Evolutionary conservation across 2,888 invertebrate species (phyloP).

Genomic region (Stenolophus ochropezus): DNA sequence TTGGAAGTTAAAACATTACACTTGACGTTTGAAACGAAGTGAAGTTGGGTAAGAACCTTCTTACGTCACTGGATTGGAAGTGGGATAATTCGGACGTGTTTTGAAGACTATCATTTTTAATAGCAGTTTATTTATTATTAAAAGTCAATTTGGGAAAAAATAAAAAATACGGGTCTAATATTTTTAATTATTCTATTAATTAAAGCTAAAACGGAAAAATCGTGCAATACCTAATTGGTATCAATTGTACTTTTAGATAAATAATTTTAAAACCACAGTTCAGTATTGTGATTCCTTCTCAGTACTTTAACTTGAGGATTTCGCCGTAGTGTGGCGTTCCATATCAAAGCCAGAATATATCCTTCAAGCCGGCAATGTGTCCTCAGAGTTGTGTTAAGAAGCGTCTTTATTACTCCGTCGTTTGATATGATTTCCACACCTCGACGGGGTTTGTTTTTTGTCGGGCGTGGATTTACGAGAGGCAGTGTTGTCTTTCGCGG

Average conservation of each 20-base stretch:
- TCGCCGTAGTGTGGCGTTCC: neutral
- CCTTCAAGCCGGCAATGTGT: slow-evolving; percentile 24
- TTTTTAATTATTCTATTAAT: too few species aligned
- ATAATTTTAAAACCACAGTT: neutral
- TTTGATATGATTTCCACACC: slow-evolving; percentile 68
- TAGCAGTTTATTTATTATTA: too few species aligned
- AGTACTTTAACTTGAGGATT: neutral
- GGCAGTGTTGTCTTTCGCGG: slow-evolving; percentile 57
- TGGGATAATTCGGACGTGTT: too few species aligned
- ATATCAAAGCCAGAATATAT: neutral
- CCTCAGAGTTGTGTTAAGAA: slow-evolving; percentile 66
- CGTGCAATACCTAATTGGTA: too few species aligned
- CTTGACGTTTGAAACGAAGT: too few species aligned
- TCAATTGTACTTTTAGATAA: neutral
- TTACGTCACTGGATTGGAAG: too few species aligned
- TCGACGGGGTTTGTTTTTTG: slow-evolving; percentile 62
- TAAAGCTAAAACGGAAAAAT: too few species aligned
- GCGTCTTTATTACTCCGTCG: slow-evolving; percentile 68
- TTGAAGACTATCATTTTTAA: too few species aligned
- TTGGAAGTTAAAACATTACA: too few species aligned
- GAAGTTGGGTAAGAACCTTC: too few species aligned
- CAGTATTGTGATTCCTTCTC: neutral
- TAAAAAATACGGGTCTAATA: too few species aligned
- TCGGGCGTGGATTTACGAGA: slow-evolving; percentile 52
- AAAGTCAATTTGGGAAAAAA: too few species aligned